Evolutionary conservation across 2,888 invertebrate genomes (phyloP), one percentile per base, ranked within the genome.

Genomic region (Notodonta dromedarius): DNA sequence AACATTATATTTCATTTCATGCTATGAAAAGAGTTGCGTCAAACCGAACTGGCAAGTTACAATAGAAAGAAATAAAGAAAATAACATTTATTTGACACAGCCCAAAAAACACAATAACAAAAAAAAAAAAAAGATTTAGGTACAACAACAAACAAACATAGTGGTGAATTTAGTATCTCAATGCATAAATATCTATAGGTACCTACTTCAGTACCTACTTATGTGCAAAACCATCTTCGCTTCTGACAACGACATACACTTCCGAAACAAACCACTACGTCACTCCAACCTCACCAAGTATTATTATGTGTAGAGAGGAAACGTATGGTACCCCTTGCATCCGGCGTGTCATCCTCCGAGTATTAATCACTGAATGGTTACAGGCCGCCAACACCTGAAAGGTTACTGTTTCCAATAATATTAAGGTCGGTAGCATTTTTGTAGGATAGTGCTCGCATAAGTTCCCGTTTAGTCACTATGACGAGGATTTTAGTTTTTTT

Each of bases 281-380:
- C 35, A 59, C 58, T 58, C 55, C 59, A 48, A n/a, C 61, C 35
- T 35, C 7, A 35, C 35, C 35, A 35, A 6, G 4, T 35, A 35
- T 35, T 4, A 35, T 35, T 35, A 35, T 35, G 35, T 35, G 4
- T 73, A 77, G 70, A 67, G 75, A 74, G 77, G 71, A 77, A 80
- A 81, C 78, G 69, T 32, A 82, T 77, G 79, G 82, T 80, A 69
- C 73, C 60, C 75, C 70, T 83, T 82, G 78, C 83, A 85, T 82
- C 77, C 44, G 87, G 80, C 80, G 69, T 83, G 88, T 92, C 92
- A 92, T 85, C 83, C 68, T 67, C 62, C 61, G 73, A 83, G 76
- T 88, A 92, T 92, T 91, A 90, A 91, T 92, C 92, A 91, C 84
- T 76, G 81, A 85, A 87, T 85, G 85, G 87, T 87, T 84, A 74